Conservation (phyloP, 2,113 vertebrate species). For the Osmerus mordax region DNA sequence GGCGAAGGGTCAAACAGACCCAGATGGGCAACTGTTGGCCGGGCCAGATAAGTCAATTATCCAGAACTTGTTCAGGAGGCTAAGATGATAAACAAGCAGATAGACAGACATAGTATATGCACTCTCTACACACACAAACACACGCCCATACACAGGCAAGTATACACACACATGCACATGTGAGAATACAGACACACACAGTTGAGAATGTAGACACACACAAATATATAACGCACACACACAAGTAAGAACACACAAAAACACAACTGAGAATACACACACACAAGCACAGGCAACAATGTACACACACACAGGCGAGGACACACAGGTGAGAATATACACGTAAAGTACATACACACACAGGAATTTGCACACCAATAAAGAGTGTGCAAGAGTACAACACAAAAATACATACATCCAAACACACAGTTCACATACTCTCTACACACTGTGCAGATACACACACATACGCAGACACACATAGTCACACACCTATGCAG, state of each 20-base stretch:
- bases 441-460: neutral
- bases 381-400: too few species aligned
- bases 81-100: conserved; percentile 47
- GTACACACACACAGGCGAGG: too few species aligned
- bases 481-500: too few species aligned
- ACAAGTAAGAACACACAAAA: conserved; percentile 19
- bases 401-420: too few species aligned
- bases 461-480: neutral
- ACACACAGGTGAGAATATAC: too few species aligned
- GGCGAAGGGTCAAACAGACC: conserved; percentile 16
- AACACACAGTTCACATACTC: too few species aligned
- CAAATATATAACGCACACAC: conserved; percentile 1
- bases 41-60: conserved; percentile 34
- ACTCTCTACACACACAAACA: conserved; percentile 20
- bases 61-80: conserved; percentile 34
- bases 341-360: too few species aligned
- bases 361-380: too few species aligned
- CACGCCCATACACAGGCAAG: neutral
- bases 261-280: neutral
- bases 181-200: conserved; percentile 9
- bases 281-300: neutral
- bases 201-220: conserved; percentile 11
- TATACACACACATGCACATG: neutral
- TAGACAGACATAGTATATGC: conserved; percentile 29
- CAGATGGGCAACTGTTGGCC: conserved; percentile 59